Evolutionary conservation across 2,113 vertebrate genomes (phyloP), one percentile per base, ranked within the genome.

Genomic region (Pseudorasbora parva): DNA sequence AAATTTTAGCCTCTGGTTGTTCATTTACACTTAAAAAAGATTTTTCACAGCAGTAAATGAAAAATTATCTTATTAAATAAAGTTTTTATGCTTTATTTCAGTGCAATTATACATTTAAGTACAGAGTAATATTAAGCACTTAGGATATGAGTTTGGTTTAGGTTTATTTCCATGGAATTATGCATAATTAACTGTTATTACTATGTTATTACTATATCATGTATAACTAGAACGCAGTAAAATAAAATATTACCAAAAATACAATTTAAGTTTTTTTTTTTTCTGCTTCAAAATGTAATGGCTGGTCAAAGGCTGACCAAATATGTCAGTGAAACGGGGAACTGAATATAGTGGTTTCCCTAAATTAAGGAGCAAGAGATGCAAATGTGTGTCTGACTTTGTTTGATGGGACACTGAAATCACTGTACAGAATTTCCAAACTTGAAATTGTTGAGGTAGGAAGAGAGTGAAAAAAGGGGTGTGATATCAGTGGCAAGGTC

Each of bases 251-350:
- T 47, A 5, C 12, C 45, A 37, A 37, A 37, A 37, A 37, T 37
- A 37, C 37, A 7, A 7, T 37, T 37, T 7, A 5, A 47, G 30
- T 30, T 2, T 30, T 30, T 30, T 0, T 47, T 3, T 12, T 47
- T 47, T 47, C 5, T 19, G 49, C 49, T 51, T 51, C 17, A 51
- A 51, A 17, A 51, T 51, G 15, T 51, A 51, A 51, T 17, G 90
- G 33, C 33, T 92, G 45, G 17, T 30, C 1, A 90, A 91, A 86
- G 84, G 91, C 84, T 91, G 91, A 88, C 90, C 87, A 87, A 89
- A 88, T 88, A 89, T 90, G 87, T 91, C 85, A 92, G 89, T 90
- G 89, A 92, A 93, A 93, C 89, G 88, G 89, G 91, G 92, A 91
- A 92, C 92, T 85, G 89, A 90, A 87, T 93, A 93, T 92, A 90